Evolutionary conservation across 2,797 vertebrate genomes (phyloP).

Genomic region (Catamblyrhynchus diadema): DNA sequence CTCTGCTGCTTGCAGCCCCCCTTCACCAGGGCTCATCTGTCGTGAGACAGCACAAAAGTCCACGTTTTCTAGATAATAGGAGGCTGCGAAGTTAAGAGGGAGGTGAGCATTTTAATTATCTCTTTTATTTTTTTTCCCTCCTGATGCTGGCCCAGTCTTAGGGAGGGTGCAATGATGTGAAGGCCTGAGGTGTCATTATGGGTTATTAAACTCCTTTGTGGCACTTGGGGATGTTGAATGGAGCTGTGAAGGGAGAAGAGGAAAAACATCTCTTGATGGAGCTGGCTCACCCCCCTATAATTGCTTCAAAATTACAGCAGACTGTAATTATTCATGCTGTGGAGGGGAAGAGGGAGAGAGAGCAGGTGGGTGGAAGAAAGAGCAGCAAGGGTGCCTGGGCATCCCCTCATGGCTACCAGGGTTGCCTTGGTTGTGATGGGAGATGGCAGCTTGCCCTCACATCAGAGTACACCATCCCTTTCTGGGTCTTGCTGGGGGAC

Average conservation of each 20-base stretch:
- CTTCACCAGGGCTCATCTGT: background rate
- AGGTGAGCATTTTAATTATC: conserved; percentile 54
- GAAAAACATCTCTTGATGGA: background rate
- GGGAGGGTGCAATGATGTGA: conserved; percentile 1
- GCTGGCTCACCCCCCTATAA: conserved; percentile 31
- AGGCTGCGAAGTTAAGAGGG: conserved; percentile 11
- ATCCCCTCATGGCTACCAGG: background rate
- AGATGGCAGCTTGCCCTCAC: background rate
- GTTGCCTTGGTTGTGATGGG: background rate
- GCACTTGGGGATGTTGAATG: conserved; percentile 44
- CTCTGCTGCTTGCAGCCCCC: background rate
- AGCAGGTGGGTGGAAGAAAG: background rate
- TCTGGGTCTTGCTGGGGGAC: background rate
- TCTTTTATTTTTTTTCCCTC: background rate
- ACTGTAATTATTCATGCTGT: conserved; percentile 49
- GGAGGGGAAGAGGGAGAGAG: background rate
- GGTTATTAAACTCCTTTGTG: conserved; percentile 69
- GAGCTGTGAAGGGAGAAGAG: conserved; percentile 2
- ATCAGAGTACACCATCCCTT: accelerated
- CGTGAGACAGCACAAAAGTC: background rate
- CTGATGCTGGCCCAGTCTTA: background rate
- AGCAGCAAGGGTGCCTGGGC: background rate
- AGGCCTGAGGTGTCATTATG: conserved; percentile 64
- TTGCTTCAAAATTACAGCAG: conserved; percentile 31
- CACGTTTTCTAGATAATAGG: conserved; percentile 21